Evolutionary conservation across 2,888 invertebrate species (phyloP).

Genomic region (Lutraria lutraria): DNA sequence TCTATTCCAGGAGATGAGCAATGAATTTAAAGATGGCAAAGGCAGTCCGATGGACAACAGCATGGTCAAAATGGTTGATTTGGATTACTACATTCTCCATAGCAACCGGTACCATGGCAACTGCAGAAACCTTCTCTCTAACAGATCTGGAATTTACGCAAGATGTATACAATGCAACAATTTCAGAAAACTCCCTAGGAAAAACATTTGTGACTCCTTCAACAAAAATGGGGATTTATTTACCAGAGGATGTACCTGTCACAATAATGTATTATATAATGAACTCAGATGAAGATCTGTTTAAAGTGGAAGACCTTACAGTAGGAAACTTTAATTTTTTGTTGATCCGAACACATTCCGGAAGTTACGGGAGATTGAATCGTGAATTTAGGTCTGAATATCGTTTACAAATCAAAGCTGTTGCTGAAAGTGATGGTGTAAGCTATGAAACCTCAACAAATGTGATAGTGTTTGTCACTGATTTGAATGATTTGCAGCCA

Average conservation of each 20-base stretch:
- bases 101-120: slow-evolving; percentile 48
- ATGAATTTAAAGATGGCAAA: slow-evolving; percentile 47
- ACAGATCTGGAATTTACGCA: slow-evolving; percentile 81
- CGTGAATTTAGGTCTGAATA: slow-evolving; percentile 96
- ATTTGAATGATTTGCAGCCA: slow-evolving; percentile 93
- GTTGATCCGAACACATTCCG: slow-evolving; percentile 94
- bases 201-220: slow-evolving; percentile 93
- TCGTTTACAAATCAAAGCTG: slow-evolving; percentile 92
- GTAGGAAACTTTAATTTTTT: slow-evolving; percentile 98
- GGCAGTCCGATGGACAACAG: slow-evolving; percentile 43
- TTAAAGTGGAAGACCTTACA: slow-evolving; percentile 95
- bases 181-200: slow-evolving; percentile 88
- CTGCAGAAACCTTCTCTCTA: slow-evolving; percentile 23
- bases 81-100: slow-evolving; percentile 62
- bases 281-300: slow-evolving; percentile 94
- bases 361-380: slow-evolving; percentile 95
- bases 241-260: slow-evolving; percentile 85
- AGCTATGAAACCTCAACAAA: slow-evolving; percentile 73
- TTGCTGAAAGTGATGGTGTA: slow-evolving; percentile 87
- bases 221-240: slow-evolving; percentile 92
- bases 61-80: slow-evolving; percentile 62
- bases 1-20: slow-evolving; percentile 57
- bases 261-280: slow-evolving; percentile 94
- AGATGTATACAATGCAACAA: slow-evolving; percentile 82
- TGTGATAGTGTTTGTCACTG: slow-evolving; percentile 88